phyloP scores from a whole-genome alignment of 2,888 invertebrate species.

The Dicycla oo region DNA sequence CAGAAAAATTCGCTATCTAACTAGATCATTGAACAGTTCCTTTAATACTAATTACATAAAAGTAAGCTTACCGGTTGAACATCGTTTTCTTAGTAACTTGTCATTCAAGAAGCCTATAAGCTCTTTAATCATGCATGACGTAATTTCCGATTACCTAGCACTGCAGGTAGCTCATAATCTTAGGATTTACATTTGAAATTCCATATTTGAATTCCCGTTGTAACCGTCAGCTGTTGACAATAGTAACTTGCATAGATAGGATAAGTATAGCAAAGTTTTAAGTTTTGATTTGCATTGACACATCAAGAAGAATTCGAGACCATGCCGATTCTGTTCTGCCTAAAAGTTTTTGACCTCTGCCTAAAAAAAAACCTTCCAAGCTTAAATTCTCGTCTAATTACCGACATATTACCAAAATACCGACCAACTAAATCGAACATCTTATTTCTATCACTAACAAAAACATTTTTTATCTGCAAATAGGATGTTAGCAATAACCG shows the following conservation, averaged over 20 bases:
- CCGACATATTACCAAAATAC: not conserved
- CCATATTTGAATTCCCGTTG: no score
- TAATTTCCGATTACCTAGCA: conserved; percentile 23
- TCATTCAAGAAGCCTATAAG: conserved; percentile 29
- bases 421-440: conserved; percentile 1
- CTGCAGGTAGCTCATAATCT: conserved; percentile 19
- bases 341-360: not conserved
- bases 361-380: not conserved
- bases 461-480: conserved; percentile 58
- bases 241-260: not conserved
- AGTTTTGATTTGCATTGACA: not conserved
- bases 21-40: not conserved
- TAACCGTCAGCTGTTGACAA: conserved; percentile 21
- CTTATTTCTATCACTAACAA: not conserved
- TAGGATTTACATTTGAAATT: conserved; percentile 41
- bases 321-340: not conserved
- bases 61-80: not conserved
- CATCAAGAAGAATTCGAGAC: not conserved
- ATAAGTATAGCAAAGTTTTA: not conserved
- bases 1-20: no score
- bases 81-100: conserved; percentile 10
- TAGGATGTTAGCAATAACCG: conserved; percentile 60
- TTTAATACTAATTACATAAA: not conserved
- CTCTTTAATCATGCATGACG: conserved; percentile 34
- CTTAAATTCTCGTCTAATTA: conserved; percentile 5